A percentile compares a stretch with the other conserved stretches of the same genome.
These are phyloP conservation scores for Cyprinodon diabolis DNA, from an alignment of 2,797 vertebrate genomes.

Conservation along the genomic window DNA sequence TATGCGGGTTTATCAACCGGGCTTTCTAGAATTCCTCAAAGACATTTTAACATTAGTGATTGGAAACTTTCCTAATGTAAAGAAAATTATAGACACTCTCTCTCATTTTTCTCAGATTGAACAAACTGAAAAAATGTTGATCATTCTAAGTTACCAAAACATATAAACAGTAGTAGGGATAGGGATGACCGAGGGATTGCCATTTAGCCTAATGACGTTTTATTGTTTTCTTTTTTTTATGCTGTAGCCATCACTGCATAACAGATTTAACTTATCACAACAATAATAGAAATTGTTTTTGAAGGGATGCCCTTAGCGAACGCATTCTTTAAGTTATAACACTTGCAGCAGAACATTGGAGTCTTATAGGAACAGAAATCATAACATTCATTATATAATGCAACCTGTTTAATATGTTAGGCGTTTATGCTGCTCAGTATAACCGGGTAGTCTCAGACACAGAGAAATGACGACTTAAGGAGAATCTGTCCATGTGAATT, in stretches of 20 bases:
- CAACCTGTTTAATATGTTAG: neutral
- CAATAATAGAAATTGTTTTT: slow-evolving; percentile 4
- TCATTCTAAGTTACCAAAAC: neutral
- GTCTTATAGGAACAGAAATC: neutral
- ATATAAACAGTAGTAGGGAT: no score
- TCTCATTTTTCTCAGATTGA: neutral
- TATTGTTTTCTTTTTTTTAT: neutral
- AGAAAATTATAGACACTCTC: neutral
- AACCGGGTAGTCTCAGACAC: slow-evolving; percentile 1
- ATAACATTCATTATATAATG: neutral
- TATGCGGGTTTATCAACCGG: neutral
- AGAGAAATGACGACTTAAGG: no score
- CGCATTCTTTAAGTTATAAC: neutral
- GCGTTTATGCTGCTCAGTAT: neutral
- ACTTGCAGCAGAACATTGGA: neutral
- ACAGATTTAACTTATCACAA: neutral
- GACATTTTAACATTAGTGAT: neutral
- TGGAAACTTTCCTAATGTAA: neutral
- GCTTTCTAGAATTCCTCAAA: neutral
- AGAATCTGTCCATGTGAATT: no score
- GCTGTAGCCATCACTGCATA: neutral
- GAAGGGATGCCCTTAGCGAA: neutral
- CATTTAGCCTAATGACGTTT: neutral
- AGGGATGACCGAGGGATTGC: neutral
- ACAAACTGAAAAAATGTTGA: neutral